Conservation (phyloP, 2,113 vertebrate species). For the Eulemur rufifrons region DNA sequence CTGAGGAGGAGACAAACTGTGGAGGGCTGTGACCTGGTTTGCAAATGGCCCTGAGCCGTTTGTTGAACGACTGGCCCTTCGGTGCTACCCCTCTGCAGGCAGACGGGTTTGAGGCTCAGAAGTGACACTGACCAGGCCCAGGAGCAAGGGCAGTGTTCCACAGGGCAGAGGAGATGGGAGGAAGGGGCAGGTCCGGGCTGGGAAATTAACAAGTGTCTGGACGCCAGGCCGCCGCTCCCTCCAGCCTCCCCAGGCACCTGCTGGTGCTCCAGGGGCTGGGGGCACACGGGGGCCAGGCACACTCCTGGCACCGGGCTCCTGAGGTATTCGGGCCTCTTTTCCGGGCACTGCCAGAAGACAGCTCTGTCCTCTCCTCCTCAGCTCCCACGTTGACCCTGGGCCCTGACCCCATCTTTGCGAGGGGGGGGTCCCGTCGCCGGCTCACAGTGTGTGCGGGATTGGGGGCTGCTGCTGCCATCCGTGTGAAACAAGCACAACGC, state of each 20-base stretch:
- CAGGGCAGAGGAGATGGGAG: background rate
- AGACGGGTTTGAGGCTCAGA: background rate
- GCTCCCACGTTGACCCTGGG: no score
- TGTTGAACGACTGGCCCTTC: background rate
- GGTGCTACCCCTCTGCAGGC: no score
- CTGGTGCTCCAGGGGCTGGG: background rate
- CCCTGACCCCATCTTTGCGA: background rate
- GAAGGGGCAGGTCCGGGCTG: background rate
- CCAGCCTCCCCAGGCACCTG: no score
- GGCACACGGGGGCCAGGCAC: background rate
- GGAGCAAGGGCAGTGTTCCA: background rate
- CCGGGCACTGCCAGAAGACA: background rate
- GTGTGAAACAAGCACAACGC: background rate
- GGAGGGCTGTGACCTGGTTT: background rate
- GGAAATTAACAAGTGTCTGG: background rate
- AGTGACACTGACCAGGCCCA: background rate
- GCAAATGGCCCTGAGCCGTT: background rate
- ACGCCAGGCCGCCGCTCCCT: background rate
- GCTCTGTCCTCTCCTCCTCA: background rate
- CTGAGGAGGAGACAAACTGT: background rate
- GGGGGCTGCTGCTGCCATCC: background rate
- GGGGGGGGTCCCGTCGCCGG: background rate
- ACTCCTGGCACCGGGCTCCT: fast-evolving
- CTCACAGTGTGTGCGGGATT: fast-evolving
- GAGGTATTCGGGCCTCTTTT: background rate